Conservation (phyloP, 2,888 invertebrate genomes). For the Papilio gigon region DNA sequence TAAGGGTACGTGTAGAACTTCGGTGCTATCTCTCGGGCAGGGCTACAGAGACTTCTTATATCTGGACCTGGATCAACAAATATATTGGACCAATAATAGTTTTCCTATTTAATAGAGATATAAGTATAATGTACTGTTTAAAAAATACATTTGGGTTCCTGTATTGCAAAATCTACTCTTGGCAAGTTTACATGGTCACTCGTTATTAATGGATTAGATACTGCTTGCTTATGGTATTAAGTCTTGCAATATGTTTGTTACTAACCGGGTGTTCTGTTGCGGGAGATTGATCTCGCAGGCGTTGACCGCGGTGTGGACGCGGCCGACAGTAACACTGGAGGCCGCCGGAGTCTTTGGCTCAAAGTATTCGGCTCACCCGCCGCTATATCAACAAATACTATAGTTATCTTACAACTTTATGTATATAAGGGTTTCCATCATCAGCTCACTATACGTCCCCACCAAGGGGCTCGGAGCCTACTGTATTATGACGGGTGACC, state of each 20-base stretch:
- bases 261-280: conserved; percentile 69
- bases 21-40: conserved; percentile 81
- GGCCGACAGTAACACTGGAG: conserved; percentile 85
- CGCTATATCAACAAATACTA: conserved; percentile 70
- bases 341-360: conserved; percentile 86
- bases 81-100: too few species aligned
- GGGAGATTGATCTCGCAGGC: conserved; percentile 83
- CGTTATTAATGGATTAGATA: not conserved
- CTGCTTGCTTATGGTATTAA: not conserved
- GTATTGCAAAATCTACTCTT: not conserved
- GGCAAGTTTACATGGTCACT: not conserved
- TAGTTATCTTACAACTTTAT: not conserved
- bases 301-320: conserved; percentile 87
- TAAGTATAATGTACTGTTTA: too few species aligned
- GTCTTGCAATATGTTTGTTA: not conserved
- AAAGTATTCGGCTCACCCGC: conserved; percentile 92
- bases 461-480: too few species aligned
- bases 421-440: too few species aligned
- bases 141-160: not conserved
- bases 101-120: too few species aligned
- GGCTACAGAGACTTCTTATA: conserved; percentile 64
- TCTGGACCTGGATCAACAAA: conserved; percentile 60
- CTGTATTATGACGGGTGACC: too few species aligned
- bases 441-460: too few species aligned
- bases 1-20: conserved; percentile 94